A percentile compares a stretch with the other conserved stretches of the same genome.
These are phyloP conservation scores for Collichthys lucidus DNA, from an alignment of 2,113 vertebrate species.

Conservation along the genomic window DNA sequence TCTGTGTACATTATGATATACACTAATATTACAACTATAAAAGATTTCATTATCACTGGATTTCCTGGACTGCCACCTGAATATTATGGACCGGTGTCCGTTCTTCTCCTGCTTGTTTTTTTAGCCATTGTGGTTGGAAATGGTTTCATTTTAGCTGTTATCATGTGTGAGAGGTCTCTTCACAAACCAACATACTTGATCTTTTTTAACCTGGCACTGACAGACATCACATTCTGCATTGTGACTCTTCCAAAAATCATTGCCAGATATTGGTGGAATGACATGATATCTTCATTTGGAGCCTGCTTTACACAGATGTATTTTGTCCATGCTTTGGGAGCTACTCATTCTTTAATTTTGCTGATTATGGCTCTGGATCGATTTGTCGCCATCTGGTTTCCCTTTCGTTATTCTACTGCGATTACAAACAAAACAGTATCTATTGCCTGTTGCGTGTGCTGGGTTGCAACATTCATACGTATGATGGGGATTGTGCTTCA, in stretches of 20 bases:
- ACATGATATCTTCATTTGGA: constrained; percentile 51
- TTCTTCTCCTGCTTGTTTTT: constrained; percentile 63
- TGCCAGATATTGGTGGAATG: constrained; percentile 69
- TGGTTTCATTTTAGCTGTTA: constrained; percentile 60
- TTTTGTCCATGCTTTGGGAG: constrained; percentile 74
- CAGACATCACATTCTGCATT: constrained; percentile 66
- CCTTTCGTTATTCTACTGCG: constrained; percentile 59
- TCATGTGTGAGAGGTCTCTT: constrained; percentile 57
- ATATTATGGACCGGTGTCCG: constrained; percentile 56
- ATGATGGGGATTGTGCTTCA: constrained; percentile 50
- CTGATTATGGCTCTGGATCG: constrained; percentile 79
- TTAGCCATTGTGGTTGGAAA: constrained; percentile 68
- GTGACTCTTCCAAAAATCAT: constrained; percentile 75
- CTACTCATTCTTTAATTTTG: constrained; percentile 66
- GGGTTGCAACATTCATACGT: constrained; percentile 51
- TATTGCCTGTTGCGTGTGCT: constrained; percentile 60
- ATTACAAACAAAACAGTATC: constrained; percentile 62
- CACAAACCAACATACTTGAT: constrained; percentile 76
- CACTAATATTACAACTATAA: constrained; percentile 49
- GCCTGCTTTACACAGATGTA: constrained; percentile 77
- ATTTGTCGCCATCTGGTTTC: constrained; percentile 71
- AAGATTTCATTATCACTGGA: constrained; percentile 63
- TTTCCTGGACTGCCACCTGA: constrained; percentile 71
- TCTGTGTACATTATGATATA: constrained; percentile 2
- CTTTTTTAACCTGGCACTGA: constrained; percentile 73